phyloP scores from a whole-genome alignment of 2,113 vertebrate genomes.

The Crotalus helleri region DNA sequence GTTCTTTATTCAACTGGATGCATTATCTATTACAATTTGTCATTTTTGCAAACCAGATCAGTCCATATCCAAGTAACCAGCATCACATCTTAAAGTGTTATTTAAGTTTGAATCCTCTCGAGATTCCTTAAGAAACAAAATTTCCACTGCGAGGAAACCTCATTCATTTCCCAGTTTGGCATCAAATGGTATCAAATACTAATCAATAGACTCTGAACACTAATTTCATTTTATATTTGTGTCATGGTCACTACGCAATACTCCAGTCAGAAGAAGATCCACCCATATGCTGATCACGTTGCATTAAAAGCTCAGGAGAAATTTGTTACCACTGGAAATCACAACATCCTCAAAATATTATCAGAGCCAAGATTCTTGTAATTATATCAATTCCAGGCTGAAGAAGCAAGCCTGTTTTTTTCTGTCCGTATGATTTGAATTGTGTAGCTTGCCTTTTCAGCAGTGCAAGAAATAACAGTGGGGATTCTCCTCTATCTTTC shows the following conservation, averaged over 20 bases:
- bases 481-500: not conserved
- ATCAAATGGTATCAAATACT: not conserved
- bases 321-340: not conserved
- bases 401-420: not conserved
- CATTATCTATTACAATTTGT: not conserved
- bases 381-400: not conserved
- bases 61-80: not conserved
- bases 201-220: not conserved
- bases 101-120: not conserved
- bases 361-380: not conserved
- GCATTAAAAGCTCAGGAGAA: not conserved
- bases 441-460: not conserved
- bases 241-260: not conserved
- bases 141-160: not conserved
- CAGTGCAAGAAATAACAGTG: not conserved
- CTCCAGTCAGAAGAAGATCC: not conserved
- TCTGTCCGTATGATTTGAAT: too few relatives aligned
- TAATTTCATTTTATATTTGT: not conserved
- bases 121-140: not conserved
- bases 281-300: not conserved
- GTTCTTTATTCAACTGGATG: not conserved
- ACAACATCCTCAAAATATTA: not conserved
- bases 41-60: not conserved
- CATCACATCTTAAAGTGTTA: not conserved
- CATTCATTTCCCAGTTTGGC: not conserved